A percentile compares a stretch with the other conserved stretches of the same genome.
Conservation (phyloP, 2,888 invertebrate species). For the Abrostola tripartita region DNA sequence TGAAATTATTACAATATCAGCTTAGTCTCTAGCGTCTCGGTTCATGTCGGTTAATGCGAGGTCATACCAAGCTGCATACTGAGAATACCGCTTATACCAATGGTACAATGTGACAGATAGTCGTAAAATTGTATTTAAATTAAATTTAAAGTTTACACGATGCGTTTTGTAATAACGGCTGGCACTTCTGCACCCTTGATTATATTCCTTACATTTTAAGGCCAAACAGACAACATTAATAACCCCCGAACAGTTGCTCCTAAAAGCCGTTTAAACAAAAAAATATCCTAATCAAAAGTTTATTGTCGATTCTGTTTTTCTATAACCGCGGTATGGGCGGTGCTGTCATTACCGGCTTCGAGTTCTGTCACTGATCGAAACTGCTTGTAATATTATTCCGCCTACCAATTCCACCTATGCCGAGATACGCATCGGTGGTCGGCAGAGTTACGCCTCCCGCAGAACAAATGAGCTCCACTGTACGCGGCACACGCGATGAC, state of each 20-base stretch:
- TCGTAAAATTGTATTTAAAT: no score
- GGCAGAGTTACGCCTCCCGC: background rate
- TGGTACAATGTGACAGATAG: no score
- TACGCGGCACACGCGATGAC: background rate
- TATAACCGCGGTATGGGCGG: background rate
- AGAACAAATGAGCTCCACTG: constrained; percentile 3
- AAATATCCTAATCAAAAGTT: background rate
- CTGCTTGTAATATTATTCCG: constrained; percentile 1
- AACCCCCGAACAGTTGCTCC: background rate
- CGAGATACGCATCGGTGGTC: constrained; percentile 4
- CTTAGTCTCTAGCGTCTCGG: no score
- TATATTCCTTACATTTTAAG: no score
- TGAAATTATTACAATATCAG: no score
- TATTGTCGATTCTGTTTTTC: background rate
- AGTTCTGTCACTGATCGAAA: constrained; percentile 4
- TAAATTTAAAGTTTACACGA: no score
- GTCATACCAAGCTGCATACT: no score
- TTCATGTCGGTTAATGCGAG: no score
- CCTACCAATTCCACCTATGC: constrained; percentile 5
- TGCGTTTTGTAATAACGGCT: no score
- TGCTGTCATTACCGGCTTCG: background rate
- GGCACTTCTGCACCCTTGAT: no score
- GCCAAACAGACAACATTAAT: no score
- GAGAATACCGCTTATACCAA: no score
- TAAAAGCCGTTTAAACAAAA: background rate